Percentiles rank a stretch among this genome's conserved stretches.
These are phyloP conservation scores for Crenuchus spilurus DNA, from an alignment of 2,797 vertebrate genomes.

Conservation along the genomic window DNA sequence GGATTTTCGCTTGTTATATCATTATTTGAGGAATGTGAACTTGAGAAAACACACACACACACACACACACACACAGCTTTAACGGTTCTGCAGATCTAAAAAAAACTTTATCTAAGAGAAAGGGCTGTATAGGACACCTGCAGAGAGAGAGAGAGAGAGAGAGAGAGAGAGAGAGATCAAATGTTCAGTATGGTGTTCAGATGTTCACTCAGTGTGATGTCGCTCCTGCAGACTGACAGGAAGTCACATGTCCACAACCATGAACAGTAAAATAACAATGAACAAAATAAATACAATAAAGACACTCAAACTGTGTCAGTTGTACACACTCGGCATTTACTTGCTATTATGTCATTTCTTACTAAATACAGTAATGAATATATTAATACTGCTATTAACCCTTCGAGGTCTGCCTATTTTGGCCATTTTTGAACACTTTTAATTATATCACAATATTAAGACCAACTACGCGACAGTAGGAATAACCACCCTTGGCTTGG, in stretches of 20 bases:
- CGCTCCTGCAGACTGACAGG: neutral
- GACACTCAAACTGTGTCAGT: no score
- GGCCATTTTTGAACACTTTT: no score
- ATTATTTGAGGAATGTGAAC: constrained; percentile 48
- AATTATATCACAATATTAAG: no score
- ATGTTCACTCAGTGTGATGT: neutral
- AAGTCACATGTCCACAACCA: neutral
- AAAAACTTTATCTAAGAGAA: neutral
- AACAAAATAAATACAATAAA: no score
- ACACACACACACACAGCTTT: neutral
- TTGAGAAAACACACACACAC: constrained; percentile 26
- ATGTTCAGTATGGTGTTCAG: neutral
- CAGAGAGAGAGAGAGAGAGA: neutral
- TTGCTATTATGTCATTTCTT: no score
- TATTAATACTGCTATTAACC: no score
- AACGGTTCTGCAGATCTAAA: neutral
- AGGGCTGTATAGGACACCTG: neutral
- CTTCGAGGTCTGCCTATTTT: no score
- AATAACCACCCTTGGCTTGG: no score
- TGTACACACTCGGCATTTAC: no score
- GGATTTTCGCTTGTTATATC: constrained; percentile 30
- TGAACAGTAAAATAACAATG: no score
- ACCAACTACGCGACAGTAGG: no score
- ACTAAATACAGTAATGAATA: no score
- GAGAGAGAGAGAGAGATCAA: neutral